A percentile compares a stretch with the other conserved stretches of the same genome.
Conservation (phyloP, 2,113 vertebrate genomes). For the Perognathus longimembris region DNA sequence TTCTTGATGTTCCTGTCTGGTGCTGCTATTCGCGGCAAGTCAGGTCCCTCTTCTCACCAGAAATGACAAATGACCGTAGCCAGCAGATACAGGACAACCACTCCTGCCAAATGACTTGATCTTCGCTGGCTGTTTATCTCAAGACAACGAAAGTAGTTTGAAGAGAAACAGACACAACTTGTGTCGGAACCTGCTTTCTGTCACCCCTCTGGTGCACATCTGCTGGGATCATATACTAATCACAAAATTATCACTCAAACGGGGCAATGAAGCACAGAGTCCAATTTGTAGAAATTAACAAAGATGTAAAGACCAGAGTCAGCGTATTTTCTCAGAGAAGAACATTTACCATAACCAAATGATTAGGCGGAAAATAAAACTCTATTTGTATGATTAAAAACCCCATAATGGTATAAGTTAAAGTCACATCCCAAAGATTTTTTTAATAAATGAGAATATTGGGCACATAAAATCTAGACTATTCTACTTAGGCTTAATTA, state of each 20-base stretch:
- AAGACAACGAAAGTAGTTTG: neutral
- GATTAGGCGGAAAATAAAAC: neutral
- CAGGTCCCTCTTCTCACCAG: neutral
- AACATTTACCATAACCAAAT: neutral
- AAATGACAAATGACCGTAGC: neutral
- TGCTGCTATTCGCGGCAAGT: neutral
- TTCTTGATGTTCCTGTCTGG: neutral
- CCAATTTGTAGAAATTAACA: neutral
- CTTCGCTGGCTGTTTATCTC: neutral
- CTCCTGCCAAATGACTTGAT: neutral
- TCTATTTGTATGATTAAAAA: neutral
- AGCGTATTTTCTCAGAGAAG: neutral
- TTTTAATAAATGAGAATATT: neutral
- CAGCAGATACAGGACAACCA: neutral
- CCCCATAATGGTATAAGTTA: neutral
- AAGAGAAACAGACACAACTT: neutral
- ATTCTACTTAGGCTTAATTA: neutral
- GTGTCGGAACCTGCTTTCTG: neutral
- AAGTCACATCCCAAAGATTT: neutral
- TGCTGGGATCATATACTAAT: neutral
- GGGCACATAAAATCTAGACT: neutral
- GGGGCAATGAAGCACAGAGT: neutral
- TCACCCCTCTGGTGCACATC: neutral
- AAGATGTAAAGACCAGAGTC: neutral
- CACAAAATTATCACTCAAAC: neutral